Evolutionary conservation across 2,113 vertebrate species (phyloP).

Genomic region (Lonchura striata): DNA sequence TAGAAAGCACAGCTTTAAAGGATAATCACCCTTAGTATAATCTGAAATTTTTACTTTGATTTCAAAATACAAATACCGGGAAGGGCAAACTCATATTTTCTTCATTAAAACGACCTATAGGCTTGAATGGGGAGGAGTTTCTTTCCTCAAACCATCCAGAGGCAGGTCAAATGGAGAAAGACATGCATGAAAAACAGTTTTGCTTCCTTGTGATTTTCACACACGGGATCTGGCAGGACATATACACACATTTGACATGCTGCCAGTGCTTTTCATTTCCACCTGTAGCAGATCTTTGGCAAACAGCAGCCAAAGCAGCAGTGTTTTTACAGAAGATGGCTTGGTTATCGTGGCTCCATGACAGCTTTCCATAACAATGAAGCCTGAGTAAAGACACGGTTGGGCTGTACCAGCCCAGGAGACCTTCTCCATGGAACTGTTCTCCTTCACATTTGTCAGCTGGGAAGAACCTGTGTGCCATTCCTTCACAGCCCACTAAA

Average conservation of each 20-base stretch:
- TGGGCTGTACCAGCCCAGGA: neutral
- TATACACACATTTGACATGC: neutral
- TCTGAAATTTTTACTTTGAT: neutral
- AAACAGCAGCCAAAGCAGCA: neutral
- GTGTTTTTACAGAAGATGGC: neutral
- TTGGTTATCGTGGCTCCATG: neutral
- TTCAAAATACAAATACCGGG: neutral
- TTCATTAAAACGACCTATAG: neutral
- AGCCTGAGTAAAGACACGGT: neutral
- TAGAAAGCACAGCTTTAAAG: neutral
- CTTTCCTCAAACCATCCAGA: neutral
- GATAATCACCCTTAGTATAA: neutral
- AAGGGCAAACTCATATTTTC: neutral
- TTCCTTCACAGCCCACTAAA: neutral
- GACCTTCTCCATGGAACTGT: neutral
- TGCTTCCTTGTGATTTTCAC: neutral
- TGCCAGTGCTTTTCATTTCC: conserved; percentile 6
- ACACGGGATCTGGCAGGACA: neutral
- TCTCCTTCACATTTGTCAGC: neutral
- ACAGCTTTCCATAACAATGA: neutral
- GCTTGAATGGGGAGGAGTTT: neutral
- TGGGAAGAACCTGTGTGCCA: neutral
- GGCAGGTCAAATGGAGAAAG: neutral
- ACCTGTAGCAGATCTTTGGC: neutral
- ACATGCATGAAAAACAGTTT: neutral